phyloP scores from a whole-genome alignment of 2,888 invertebrate genomes.

The Phytoseiulus persimilis region DNA sequence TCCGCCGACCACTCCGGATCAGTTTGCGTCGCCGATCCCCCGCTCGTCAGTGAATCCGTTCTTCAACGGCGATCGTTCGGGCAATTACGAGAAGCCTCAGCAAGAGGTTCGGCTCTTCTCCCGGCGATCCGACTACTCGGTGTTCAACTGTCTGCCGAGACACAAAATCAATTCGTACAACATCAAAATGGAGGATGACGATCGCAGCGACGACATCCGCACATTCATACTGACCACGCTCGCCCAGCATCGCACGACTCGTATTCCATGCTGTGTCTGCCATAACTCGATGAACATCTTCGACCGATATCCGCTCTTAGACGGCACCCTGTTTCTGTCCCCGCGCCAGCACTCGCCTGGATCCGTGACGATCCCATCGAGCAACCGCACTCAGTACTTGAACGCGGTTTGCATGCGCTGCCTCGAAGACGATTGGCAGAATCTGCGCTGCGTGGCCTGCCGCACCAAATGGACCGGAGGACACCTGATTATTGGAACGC shows the following conservation, averaged over 20 bases:
- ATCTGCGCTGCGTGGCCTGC: conserved; percentile 74
- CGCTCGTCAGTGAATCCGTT: conserved; percentile 45
- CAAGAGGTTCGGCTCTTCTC: conserved; percentile 67
- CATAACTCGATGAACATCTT: conserved; percentile 81
- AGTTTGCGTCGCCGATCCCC: conserved; percentile 48
- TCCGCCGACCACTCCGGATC: conserved; percentile 53
- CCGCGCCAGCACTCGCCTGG: conserved; percentile 79
- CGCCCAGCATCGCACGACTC: conserved; percentile 77
- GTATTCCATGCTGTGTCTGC: conserved; percentile 77
- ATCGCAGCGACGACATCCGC: conserved; percentile 94
- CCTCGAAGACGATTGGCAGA: conserved; percentile 64
- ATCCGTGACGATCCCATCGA: conserved; percentile 66
- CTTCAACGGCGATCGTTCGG: conserved; percentile 51
- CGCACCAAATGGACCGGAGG: conserved; percentile 82
- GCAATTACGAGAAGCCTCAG: conserved; percentile 57
- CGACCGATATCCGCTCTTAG: conserved; percentile 91
- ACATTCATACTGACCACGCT: conserved; percentile 89
- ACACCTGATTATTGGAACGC: conserved; percentile 84
- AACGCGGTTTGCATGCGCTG: conserved; percentile 91
- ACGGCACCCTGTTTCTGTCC: conserved; percentile 94
- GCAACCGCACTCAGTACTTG: conserved; percentile 63
- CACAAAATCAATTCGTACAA: conserved; percentile 97
- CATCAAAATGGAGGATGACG: conserved; percentile 99
- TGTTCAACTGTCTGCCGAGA: conserved; percentile 83
- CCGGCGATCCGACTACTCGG: conserved; percentile 83